Conservation (phyloP, 2,113 vertebrate species). For the Macquaria ambigua region DNA sequence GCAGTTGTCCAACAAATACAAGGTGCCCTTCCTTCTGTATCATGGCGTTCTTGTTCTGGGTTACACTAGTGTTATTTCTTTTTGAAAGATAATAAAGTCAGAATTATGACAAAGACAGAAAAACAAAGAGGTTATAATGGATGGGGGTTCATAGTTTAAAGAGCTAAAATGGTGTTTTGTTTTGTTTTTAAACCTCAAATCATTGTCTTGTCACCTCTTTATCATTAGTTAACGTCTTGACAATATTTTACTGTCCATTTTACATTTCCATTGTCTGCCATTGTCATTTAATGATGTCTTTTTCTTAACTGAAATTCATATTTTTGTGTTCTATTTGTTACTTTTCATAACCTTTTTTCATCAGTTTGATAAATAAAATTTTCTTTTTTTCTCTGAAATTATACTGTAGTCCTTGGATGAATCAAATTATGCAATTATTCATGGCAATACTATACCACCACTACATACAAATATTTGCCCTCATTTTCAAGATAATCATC, state of each 20-base stretch:
- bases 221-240: conserved; percentile 74
- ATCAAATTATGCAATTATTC: background rate
- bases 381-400: conserved; percentile 56
- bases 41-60: conserved; percentile 88
- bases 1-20: conserved; percentile 80
- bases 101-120: conserved; percentile 86
- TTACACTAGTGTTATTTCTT: conserved; percentile 85
- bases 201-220: conserved; percentile 83
- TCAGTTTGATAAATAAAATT: conserved; percentile 92
- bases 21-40: conserved; percentile 86
- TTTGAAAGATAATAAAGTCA: conserved; percentile 82
- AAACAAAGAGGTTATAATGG: conserved; percentile 75
- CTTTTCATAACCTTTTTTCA: conserved; percentile 83
- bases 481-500: background rate
- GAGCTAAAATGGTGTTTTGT: conserved; percentile 79
- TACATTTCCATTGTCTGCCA: conserved; percentile 83
- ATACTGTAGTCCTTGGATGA: conserved; percentile 44
- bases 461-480: background rate
- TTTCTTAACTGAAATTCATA: conserved; percentile 72
- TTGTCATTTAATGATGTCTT: conserved; percentile 79
- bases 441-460: background rate
- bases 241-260: conserved; percentile 13
- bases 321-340: conserved; percentile 83
- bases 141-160: conserved; percentile 84
- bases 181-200: conserved; percentile 80